A percentile compares a stretch with the other conserved stretches of the same genome.
These are phyloP conservation scores for Brachionus paranguensis DNA, from an alignment of 1,140 invertebrate genomes.

Conservation along the genomic window DNA sequence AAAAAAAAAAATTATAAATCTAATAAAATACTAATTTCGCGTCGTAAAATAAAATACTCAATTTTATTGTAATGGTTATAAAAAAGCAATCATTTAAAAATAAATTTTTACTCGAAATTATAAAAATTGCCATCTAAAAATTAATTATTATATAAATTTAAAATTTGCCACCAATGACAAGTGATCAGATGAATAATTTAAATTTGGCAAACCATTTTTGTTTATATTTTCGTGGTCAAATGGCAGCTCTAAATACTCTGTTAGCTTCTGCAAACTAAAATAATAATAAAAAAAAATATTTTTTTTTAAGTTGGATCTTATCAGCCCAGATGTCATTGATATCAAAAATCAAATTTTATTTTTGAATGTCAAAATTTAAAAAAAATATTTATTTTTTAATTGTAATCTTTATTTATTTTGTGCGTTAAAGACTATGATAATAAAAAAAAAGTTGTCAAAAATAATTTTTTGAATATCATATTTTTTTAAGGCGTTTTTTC, in stretches of 20 bases:
- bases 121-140: neutral
- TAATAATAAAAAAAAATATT: neutral
- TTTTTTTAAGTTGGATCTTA: neutral
- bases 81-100: neutral
- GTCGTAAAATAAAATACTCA: too few species aligned
- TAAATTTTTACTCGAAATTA: neutral
- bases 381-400: too few species aligned
- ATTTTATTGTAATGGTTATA: too few species aligned
- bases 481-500: too few species aligned
- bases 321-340: neutral
- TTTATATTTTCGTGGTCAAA: neutral
- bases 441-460: too few species aligned
- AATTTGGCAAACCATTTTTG: neutral
- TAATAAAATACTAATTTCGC: too few species aligned
- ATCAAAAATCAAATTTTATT: too few species aligned
- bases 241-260: constrained; percentile 11
- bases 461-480: too few species aligned
- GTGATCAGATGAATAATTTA: constrained; percentile 26
- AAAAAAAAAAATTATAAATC: too few species aligned
- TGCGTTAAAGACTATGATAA: too few species aligned
- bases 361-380: too few species aligned
- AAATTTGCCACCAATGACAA: neutral
- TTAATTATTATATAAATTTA: constrained; percentile 1
- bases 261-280: neutral
- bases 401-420: too few species aligned